Evolutionary conservation across 1,140 invertebrate species (phyloP).

Genomic region (Panonychus citri): DNA sequence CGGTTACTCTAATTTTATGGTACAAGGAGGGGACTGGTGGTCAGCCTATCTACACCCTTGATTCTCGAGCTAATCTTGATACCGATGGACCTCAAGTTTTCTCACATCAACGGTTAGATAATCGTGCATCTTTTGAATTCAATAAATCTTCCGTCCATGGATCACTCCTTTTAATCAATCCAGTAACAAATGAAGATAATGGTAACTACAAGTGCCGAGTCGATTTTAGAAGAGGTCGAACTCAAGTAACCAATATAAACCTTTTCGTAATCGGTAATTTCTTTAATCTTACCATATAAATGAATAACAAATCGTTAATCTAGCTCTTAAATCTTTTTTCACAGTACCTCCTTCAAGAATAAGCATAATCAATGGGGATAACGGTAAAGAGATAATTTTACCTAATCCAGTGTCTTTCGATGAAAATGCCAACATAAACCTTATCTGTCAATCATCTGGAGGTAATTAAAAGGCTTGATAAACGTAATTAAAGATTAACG

Average conservation of each 20-base stretch:
- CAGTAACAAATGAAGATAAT: slow-evolving; percentile 6
- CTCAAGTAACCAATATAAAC: slow-evolving; percentile 48
- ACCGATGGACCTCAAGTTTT: too few species aligned
- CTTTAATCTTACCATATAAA: neutral
- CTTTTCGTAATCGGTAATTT: slow-evolving; percentile 56
- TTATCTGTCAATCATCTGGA: too few species aligned
- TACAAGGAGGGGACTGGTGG: slow-evolving; percentile 34
- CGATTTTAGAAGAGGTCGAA: slow-evolving; percentile 54
- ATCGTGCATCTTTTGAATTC: neutral
- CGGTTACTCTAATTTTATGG: slow-evolving; percentile 55
- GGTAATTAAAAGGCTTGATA: too few species aligned
- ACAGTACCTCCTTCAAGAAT: slow-evolving; percentile 2
- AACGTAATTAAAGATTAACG: too few species aligned
- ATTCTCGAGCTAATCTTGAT: slow-evolving; percentile 3
- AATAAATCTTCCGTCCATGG: neutral
- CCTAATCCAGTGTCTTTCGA: too few species aligned
- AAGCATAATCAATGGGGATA: neutral
- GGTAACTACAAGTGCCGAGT: slow-evolving; percentile 25
- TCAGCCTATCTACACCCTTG: slow-evolving; percentile 14
- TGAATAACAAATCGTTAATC: too few species aligned
- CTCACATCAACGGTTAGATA: neutral
- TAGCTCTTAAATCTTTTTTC: neutral
- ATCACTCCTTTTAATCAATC: neutral
- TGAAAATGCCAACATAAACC: too few species aligned
- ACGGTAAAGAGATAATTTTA: too few species aligned